phyloP scores from a whole-genome alignment of 1,140 invertebrate species.

The Brachystomella parvula region DNA sequence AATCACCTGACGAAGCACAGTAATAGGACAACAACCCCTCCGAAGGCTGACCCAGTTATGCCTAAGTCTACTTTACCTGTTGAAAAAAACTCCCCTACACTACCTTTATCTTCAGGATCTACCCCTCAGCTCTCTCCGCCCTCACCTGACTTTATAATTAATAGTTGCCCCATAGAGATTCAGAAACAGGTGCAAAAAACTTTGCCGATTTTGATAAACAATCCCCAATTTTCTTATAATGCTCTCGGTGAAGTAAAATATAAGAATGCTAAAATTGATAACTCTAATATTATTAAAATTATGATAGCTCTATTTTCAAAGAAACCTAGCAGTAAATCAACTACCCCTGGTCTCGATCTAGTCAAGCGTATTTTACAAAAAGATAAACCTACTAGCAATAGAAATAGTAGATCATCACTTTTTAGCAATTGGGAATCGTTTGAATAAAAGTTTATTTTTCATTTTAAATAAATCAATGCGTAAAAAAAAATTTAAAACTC shows the following conservation, averaged over 20 bases:
- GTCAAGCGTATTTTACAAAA: background rate
- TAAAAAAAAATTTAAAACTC: too few species aligned
- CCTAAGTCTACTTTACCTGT: too few species aligned
- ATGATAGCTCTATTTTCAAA: background rate
- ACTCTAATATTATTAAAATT: background rate
- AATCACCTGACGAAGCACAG: background rate
- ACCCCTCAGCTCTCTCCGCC: too few species aligned
- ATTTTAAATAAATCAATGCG: too few species aligned
- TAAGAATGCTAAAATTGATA: background rate
- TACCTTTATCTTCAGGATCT: too few species aligned
- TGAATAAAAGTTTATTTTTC: too few species aligned
- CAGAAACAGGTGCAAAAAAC: background rate
- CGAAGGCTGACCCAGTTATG: too few species aligned
- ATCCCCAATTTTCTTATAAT: background rate
- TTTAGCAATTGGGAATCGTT: background rate
- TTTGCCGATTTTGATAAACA: background rate
- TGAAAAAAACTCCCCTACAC: too few species aligned
- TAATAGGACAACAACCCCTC: background rate
- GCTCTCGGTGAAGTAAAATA: background rate
- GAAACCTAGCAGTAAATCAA: background rate
- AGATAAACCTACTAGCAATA: background rate
- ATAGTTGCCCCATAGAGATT: background rate
- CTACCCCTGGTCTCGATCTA: background rate
- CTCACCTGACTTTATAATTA: background rate
- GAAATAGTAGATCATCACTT: too few species aligned